phyloP scores from a whole-genome alignment of 2,888 invertebrate species.

The Nineta flava region DNA sequence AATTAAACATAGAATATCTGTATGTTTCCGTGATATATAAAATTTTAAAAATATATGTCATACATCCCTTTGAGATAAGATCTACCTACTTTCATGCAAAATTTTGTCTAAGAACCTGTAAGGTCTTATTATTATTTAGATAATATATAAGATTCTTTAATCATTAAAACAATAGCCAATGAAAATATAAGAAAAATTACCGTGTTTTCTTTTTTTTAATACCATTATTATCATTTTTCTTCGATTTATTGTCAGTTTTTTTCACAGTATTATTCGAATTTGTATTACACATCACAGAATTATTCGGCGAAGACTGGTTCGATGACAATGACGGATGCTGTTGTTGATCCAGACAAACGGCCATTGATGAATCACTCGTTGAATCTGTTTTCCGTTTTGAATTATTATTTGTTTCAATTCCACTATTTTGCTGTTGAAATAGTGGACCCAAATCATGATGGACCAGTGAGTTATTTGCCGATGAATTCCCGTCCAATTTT shows the following conservation, averaged over 20 bases:
- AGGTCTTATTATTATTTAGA: too few relatives aligned
- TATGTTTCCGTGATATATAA: too few relatives aligned
- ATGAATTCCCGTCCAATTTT: constrained; percentile 30
- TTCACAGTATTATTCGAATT: constrained; percentile 29
- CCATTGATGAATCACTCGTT: constrained; percentile 25
- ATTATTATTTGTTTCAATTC: constrained; percentile 18
- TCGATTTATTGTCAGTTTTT: constrained; percentile 59
- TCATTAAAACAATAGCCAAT: too few relatives aligned
- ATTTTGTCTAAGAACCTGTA: too few relatives aligned
- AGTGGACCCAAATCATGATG: constrained; percentile 24
- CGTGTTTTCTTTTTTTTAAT: constrained; percentile 88
- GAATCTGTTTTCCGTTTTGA: constrained; percentile 22
- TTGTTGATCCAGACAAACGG: constrained; percentile 28
- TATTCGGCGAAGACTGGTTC: too few relatives aligned
- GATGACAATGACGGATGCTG: not conserved
- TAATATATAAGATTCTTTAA: too few relatives aligned
- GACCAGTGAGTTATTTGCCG: constrained; percentile 27
- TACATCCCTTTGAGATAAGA: too few relatives aligned
- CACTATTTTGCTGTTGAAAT: constrained; percentile 19
- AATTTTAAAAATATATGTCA: too few relatives aligned
- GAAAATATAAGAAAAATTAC: constrained; percentile 30
- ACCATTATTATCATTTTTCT: constrained; percentile 71
- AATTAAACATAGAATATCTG: too few relatives aligned
- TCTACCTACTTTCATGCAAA: too few relatives aligned
- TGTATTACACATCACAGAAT: too few relatives aligned